Conservation (phyloP, 2,888 invertebrate species). For the Clusia tigrina region DNA sequence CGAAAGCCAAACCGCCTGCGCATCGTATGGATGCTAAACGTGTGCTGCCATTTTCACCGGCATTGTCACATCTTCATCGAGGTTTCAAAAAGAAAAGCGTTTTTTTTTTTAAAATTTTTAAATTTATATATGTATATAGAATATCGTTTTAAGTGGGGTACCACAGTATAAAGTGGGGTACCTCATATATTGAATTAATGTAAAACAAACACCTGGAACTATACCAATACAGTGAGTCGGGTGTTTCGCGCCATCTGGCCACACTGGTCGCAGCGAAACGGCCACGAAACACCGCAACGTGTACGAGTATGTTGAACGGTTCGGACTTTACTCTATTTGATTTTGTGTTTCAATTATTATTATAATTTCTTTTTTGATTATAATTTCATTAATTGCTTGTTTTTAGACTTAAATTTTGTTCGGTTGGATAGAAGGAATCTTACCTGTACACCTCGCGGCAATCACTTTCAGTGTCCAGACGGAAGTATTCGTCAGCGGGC, state of each 20-base stretch:
- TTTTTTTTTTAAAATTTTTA: no score
- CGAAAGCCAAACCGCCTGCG: conserved; percentile 90
- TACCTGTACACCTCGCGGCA: conserved; percentile 94
- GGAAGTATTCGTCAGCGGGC: conserved; percentile 91
- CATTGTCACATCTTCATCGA: conserved; percentile 84
- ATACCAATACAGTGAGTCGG: no score
- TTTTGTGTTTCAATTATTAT: not conserved
- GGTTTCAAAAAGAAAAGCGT: conserved; percentile 23
- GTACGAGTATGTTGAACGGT: no score
- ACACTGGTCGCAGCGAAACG: no score
- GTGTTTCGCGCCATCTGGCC: no score
- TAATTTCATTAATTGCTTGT: not conserved
- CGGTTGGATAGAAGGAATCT: conserved; percentile 41
- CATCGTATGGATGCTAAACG: conserved; percentile 89
- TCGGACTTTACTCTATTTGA: not conserved
- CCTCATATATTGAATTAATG: no score
- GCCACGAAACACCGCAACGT: no score
- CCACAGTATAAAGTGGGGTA: no score
- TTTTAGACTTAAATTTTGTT: not conserved
- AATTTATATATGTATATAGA: no score
- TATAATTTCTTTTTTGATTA: not conserved
- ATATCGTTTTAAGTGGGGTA: no score
- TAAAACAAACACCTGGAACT: no score
- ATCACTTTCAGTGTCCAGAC: conserved; percentile 82
- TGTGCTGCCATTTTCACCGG: conserved; percentile 84